phyloP scores from a whole-genome alignment of 1,140 invertebrate genomes.

The Wiebesia pumilae region DNA sequence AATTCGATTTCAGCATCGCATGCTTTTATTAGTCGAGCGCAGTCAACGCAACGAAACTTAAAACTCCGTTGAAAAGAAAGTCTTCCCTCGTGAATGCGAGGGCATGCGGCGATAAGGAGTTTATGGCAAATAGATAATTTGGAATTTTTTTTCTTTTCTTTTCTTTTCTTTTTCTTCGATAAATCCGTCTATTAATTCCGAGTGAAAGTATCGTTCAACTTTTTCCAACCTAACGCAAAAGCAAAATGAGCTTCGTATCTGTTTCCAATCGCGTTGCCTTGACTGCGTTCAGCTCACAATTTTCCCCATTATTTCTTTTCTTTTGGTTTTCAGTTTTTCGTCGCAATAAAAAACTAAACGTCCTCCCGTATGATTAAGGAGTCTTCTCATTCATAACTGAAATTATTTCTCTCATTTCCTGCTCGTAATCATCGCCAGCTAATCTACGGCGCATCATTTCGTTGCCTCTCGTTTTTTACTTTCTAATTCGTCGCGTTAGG shows the following conservation, averaged over 20 bases:
- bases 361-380: neutral
- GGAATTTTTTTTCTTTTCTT: too few species aligned
- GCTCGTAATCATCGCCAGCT: conserved; percentile 25
- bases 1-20: conserved; percentile 53
- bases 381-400: neutral
- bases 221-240: neutral
- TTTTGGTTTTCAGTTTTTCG: conserved; percentile 1
- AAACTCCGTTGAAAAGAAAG: neutral
- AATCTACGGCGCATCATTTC: neutral
- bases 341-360: neutral
- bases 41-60: conserved; percentile 17
- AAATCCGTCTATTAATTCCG: too few species aligned
- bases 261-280: conserved; percentile 11
- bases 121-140: too few species aligned
- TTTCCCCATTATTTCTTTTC: neutral
- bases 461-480: neutral
- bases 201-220: too few species aligned
- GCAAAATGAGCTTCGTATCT: neutral
- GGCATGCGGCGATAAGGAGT: too few species aligned
- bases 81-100: too few species aligned
- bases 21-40: conserved; percentile 45
- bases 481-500: neutral
- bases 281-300: conserved; percentile 1
- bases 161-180: too few species aligned
- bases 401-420: conserved; percentile 44